Evolutionary conservation across 2,113 vertebrate species (phyloP), one percentile per base, ranked within the genome.

Genomic region (Miniopterus natalensis): DNA sequence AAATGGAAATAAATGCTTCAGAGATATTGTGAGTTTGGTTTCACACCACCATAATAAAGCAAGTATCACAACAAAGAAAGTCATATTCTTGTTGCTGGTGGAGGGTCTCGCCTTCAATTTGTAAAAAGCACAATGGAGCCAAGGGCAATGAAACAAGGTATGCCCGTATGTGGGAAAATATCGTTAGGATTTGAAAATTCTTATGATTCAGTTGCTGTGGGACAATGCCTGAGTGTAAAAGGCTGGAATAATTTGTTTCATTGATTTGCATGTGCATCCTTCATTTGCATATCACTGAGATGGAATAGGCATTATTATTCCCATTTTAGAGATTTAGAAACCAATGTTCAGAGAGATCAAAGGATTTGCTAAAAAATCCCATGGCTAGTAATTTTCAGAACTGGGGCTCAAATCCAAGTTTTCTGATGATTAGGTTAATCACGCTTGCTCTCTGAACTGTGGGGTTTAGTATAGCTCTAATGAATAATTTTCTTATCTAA

Each of bases 401-500:
- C 15, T n/a, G 23, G 31, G 14, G n/a, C 61, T 85, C 47, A 65
- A 55, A 66, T 85, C 27, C 75, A 79, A 70, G 8, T 79, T 29
- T 88, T 84, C 40, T 84, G 15, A 63, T 70, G 8, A 68, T 47
- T 61, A 94, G 68, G 3, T 87, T 84, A 96, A 84, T 84, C 13
- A 47, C 40, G 3, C 4, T 84, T 51, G 17, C 29, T 80, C 42
- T 79, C 47, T 73, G 57, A 87, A 73, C 29, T 66, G n/a, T 73
- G 29, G n/a, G n/a, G 53, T 71, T 86, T 85, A 73, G 15, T 83
- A 27, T 11, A 75, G 2, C 1, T 57, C 36, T 49, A 84, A 73
- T 57, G 65, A 94, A 65, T 63, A 59, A 55, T 79, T 93, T 87
- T 94, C 61, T 78, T 73, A 57, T 88, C 57, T 75, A 84, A 84